Conservation (phyloP, 2,888 invertebrate genomes). For the Branchipolynoe longqiensis region DNA sequence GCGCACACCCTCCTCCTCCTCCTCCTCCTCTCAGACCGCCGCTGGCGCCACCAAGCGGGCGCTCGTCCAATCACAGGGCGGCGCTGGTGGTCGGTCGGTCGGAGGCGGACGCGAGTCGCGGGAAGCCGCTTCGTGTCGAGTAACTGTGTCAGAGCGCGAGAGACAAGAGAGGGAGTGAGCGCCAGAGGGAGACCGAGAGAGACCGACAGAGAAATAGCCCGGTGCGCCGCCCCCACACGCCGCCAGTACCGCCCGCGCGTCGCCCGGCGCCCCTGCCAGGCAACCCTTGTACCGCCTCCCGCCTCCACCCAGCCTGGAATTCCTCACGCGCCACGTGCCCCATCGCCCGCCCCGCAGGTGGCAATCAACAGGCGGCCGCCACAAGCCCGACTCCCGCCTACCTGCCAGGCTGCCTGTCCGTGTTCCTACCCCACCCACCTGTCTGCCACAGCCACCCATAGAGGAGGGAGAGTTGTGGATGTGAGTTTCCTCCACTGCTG, state of each 20-base stretch:
- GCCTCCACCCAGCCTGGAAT: neutral
- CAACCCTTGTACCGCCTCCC: no score
- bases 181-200: neutral
- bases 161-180: neutral
- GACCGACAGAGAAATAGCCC: no score
- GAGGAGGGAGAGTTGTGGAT: no score
- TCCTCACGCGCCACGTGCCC: neutral
- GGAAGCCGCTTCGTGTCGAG: neutral
- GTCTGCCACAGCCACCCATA: no score
- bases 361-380: no score
- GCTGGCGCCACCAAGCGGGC: slow-evolving; percentile 2
- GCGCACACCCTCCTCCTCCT: neutral
- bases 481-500: no score
- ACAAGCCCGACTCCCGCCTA: no score
- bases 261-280: no score
- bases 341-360: neutral
- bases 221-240: no score
- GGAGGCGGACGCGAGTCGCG: neutral
- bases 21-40: neutral
- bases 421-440: no score
- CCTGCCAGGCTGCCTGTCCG: no score
- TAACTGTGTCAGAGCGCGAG: neutral
- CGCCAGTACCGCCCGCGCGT: no score
- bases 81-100: neutral
- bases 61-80: slow-evolving; percentile 29